A percentile compares a stretch with the other conserved stretches of the same genome.
phyloP scores from a whole-genome alignment of 2,888 invertebrate species.

The Hyposoter didymator region DNA sequence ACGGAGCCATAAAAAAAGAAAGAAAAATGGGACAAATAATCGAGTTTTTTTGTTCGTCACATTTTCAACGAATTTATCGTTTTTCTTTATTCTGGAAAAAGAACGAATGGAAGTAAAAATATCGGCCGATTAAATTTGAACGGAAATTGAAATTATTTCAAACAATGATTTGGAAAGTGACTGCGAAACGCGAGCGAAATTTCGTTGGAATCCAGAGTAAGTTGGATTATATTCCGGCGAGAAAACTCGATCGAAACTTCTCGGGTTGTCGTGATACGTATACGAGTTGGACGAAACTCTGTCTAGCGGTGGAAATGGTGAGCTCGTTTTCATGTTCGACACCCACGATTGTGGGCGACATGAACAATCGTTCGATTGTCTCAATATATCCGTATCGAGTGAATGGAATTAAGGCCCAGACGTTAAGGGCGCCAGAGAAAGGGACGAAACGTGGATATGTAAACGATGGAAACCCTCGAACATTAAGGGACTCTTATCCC shows the following conservation, averaged over 20 bases:
- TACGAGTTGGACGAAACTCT: conserved; percentile 20
- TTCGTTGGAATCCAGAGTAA: background rate
- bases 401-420: conserved; percentile 16
- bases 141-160: too few species aligned
- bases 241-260: conserved; percentile 39
- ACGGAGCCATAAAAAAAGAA: conserved; percentile 19
- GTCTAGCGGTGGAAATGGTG: background rate
- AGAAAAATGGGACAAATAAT: background rate
- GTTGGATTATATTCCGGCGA: conserved; percentile 6
- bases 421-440: background rate
- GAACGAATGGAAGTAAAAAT: too few species aligned
- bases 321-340: conserved; percentile 3
- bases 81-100: too few species aligned
- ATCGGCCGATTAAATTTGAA: too few species aligned
- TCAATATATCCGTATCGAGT: conserved; percentile 8
- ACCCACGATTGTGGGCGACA: conserved; percentile 51
- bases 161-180: background rate
- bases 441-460: conserved; percentile 16
- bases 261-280: conserved; percentile 10
- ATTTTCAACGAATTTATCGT: too few species aligned
- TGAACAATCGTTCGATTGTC: conserved; percentile 68
- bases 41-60: too few species aligned
- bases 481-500: conserved; percentile 46
- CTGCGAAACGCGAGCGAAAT: background rate
- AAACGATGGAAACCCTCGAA: conserved; percentile 44